Conservation (phyloP, 2,113 vertebrate species). For the Equus przewalskii region DNA sequence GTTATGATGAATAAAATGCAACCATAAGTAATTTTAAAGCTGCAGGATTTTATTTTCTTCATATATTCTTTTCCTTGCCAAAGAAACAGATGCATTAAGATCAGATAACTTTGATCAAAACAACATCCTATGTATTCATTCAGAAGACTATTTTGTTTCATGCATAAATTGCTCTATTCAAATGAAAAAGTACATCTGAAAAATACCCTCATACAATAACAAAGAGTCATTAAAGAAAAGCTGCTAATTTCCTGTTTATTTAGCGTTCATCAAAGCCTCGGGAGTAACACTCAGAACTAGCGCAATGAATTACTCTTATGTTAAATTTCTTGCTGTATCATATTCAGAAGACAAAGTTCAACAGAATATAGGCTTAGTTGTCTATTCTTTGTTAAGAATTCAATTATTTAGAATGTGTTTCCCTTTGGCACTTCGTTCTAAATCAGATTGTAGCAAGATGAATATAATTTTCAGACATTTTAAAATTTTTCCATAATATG, state of each 20-base stretch:
- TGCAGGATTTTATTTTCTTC: neutral
- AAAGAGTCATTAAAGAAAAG: slow-evolving; percentile 24
- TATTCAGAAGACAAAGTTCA: neutral
- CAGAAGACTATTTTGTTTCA: slow-evolving; percentile 28
- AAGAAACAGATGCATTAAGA: slow-evolving; percentile 25
- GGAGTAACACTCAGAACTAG: neutral
- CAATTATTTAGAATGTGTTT: neutral
- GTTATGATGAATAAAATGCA: neutral
- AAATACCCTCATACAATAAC: neutral
- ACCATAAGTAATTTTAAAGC: neutral
- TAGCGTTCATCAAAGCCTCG: slow-evolving; percentile 25
- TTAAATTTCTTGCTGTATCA: neutral
- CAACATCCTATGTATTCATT: neutral
- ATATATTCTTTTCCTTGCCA: neutral
- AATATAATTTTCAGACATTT: neutral
- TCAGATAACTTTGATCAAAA: slow-evolving; percentile 7
- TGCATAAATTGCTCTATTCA: slow-evolving; percentile 3
- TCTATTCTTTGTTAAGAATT: neutral
- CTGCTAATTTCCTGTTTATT: slow-evolving; percentile 51
- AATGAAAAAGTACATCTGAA: neutral
- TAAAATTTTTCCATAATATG: neutral
- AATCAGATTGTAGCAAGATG: neutral
- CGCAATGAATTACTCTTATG: neutral
- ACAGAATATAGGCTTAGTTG: neutral
- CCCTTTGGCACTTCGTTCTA: neutral